These are phyloP conservation scores for Drosophila stalkeri DNA, from an alignment of 2,888 invertebrate species.

Conservation along the genomic window DNA sequence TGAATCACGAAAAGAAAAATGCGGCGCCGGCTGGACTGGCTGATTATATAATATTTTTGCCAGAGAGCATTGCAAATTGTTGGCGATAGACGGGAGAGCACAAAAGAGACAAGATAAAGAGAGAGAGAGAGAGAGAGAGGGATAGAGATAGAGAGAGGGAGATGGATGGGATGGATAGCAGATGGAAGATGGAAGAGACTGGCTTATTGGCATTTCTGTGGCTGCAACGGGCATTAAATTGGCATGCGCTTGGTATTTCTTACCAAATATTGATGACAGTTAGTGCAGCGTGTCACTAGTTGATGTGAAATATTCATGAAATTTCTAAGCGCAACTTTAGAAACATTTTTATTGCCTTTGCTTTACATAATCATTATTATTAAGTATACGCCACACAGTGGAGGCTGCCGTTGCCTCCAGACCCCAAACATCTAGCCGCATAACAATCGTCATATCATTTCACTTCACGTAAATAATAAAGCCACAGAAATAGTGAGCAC, in stretches of 20 bases:
- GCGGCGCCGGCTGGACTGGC: conserved; percentile 53
- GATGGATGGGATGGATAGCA: background rate
- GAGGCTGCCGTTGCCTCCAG: conserved; percentile 35
- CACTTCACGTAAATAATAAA: conserved; percentile 31
- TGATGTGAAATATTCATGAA: background rate
- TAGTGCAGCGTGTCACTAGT: conserved; percentile 20
- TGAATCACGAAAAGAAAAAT: conserved; percentile 64
- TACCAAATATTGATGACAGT: conserved; percentile 74
- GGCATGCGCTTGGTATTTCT: conserved; percentile 67
- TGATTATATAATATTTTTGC: conserved; percentile 64
- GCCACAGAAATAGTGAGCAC: conserved; percentile 29
- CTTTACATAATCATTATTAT: conserved; percentile 45
- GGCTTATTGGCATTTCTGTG: conserved; percentile 28
- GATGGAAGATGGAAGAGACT: conserved; percentile 12
- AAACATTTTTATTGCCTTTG: conserved; percentile 14
- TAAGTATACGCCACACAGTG: conserved; percentile 34
- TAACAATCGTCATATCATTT: conserved; percentile 41
- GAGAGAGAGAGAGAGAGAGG: background rate
- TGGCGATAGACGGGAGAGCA: conserved; percentile 6
- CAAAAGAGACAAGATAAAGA: background rate
- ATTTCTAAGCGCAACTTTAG: conserved; percentile 37
- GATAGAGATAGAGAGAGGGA: background rate
- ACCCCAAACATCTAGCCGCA: conserved; percentile 9
- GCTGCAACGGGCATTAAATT: conserved; percentile 53
- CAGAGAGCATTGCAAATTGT: conserved; percentile 48